These are phyloP conservation scores for Drosophila elegans DNA, from an alignment of 1,140 invertebrate genomes.

Conservation along the genomic window DNA sequence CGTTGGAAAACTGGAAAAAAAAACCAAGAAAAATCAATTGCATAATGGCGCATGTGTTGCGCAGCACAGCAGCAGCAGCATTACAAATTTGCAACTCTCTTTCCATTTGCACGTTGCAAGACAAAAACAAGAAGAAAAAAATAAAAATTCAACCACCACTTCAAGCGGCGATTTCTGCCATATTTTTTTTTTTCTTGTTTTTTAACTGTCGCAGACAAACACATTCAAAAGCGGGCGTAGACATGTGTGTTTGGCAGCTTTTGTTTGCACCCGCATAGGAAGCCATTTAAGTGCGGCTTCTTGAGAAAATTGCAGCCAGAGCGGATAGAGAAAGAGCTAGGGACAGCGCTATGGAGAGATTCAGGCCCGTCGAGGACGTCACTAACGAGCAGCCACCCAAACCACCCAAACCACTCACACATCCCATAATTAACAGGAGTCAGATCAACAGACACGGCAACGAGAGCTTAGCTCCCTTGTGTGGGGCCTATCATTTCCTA, in stretches of 20 bases:
- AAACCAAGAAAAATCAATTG: constrained; percentile 78
- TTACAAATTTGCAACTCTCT: constrained; percentile 74
- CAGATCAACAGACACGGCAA: constrained; percentile 38
- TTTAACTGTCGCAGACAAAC: constrained; percentile 61
- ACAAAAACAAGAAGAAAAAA: constrained; percentile 32
- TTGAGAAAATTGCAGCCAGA: constrained; percentile 80
- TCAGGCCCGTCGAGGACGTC: constrained; percentile 47
- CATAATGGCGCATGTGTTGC: constrained; percentile 84
- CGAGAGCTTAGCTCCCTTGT: constrained; percentile 56
- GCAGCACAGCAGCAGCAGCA: constrained; percentile 55
- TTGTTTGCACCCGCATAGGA: constrained; percentile 81
- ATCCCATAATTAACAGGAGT: constrained; percentile 70
- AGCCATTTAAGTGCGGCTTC: constrained; percentile 84
- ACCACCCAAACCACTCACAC: constrained; percentile 7
- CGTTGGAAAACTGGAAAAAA: constrained; percentile 35
- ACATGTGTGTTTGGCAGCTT: constrained; percentile 65
- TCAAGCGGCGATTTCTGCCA: constrained; percentile 71
- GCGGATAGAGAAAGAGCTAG: constrained; percentile 24
- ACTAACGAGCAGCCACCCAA: constrained; percentile 61
- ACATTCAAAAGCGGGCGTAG: constrained; percentile 17
- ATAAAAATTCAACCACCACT: constrained; percentile 64
- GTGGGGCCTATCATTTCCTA: constrained; percentile 58
- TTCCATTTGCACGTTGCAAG: constrained; percentile 69
- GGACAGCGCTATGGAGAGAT: background rate
- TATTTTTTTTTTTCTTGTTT: constrained; percentile 60